A percentile compares a stretch with the other conserved stretches of the same genome.
These are phyloP conservation scores for Volucella zonaria DNA, from an alignment of 2,888 invertebrate genomes.

Conservation along the genomic window DNA sequence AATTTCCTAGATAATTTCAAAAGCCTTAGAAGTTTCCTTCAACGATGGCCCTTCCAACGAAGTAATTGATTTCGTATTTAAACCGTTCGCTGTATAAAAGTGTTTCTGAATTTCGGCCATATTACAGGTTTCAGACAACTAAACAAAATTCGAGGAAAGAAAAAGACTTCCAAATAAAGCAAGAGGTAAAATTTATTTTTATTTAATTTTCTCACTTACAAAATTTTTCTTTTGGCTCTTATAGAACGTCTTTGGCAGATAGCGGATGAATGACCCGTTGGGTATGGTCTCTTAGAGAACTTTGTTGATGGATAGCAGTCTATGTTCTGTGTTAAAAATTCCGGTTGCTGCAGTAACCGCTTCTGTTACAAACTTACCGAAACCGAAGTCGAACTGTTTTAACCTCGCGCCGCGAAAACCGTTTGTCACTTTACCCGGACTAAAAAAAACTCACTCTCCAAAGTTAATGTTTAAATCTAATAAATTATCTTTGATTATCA, in stretches of 20 bases:
- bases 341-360: too few species aligned
- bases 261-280: too few species aligned
- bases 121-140: not conserved
- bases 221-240: not conserved
- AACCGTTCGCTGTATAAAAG: not conserved
- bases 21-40: not conserved
- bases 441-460: conserved; percentile 16
- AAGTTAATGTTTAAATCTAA: not conserved
- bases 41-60: not conserved
- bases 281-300: not conserved
- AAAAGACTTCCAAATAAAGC: not conserved
- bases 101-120: not conserved
- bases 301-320: too few species aligned
- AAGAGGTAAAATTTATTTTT: too few species aligned
- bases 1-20: not conserved
- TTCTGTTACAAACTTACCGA: too few species aligned
- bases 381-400: not conserved
- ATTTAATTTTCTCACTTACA: not conserved
- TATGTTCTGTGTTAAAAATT: too few species aligned
- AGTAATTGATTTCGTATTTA: not conserved
- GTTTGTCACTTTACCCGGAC: not conserved
- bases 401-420: not conserved
- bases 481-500: too few species aligned
- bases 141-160: not conserved
- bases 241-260: too few species aligned